Base-by-base conservation (phyloP, 2,797 vertebrate genomes). In the Notolepis coatsorum region DNA sequence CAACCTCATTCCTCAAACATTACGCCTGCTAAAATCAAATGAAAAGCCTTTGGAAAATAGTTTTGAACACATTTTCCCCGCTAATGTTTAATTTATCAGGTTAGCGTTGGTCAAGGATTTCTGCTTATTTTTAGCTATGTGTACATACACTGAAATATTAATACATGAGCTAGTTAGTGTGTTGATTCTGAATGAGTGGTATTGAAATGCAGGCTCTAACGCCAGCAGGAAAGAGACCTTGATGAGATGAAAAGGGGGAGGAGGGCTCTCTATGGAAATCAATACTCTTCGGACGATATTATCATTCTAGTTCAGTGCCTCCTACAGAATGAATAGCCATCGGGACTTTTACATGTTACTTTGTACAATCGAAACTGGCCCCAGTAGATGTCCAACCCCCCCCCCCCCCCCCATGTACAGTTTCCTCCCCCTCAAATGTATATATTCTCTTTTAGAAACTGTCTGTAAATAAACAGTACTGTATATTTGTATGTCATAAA, bases 1-100 rank as follows among this genome's bases (percentile, higher is more conserved):
- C 10, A 46, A 24, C 66, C 60, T 71, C 41, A 54, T 79, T 76
- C 41, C 54, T 9, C 2, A 10, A 58, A n/a, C 39, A 20, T 57
- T 56, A 46, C 42, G 49, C 46, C 46, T 7, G 25, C 54, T n/a
- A 24, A 57, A 47, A 42, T 39, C 31, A 5, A 3, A 23, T 7
- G 17, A 28, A 25, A 28, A 31, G 39, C 23, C 35, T 38, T 24
- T 48, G 23, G 13, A 49, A 42, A 58, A 41, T 1, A 48, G 4
- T 18, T 7, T 12, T 47, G 33, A 33, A 28, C 39, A 51, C 52
- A 43, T 2, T 49, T 33, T 37, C 15, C 10, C 10, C 35, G 15
- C 35, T 37, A 25, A 39, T 4, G 1, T 49, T 55, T 43, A 0
- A 0, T 27, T 43, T 17, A 12, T 0, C 0, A n/a, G n/a, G n/a